Conservation (phyloP, 2,113 vertebrate species). For the Chloroceryle aenea region DNA sequence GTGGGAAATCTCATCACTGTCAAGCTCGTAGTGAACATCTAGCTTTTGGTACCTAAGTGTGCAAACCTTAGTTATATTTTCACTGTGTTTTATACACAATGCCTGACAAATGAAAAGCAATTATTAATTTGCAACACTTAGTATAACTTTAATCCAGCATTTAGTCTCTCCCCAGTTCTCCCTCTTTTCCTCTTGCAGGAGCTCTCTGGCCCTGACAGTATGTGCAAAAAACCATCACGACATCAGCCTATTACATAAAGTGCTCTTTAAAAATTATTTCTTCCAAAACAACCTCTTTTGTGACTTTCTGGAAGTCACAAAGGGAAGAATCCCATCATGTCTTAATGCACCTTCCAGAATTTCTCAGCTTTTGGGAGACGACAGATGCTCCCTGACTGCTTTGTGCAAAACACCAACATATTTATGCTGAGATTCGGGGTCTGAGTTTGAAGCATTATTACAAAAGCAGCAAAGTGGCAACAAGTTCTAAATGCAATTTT, state of each 20-base stretch:
- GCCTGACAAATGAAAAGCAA: not conserved
- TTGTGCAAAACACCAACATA: constrained; percentile 40
- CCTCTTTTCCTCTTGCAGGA: not conserved
- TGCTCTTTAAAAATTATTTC: not conserved
- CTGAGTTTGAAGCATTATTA: constrained; percentile 46
- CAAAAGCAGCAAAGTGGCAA: constrained; percentile 35
- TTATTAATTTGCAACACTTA: not conserved
- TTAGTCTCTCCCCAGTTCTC: not conserved
- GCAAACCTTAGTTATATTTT: not conserved
- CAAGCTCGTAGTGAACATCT: not conserved
- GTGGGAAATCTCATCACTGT: not conserved
- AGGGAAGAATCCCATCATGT: not conserved
- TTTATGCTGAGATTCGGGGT: constrained; percentile 50
- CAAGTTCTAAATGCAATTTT: constrained; percentile 52
- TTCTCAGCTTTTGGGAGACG: constrained; percentile 32
- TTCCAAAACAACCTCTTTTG: not conserved
- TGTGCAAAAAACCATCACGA: not conserved
- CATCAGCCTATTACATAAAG: not conserved
- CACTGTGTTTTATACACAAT: not conserved
- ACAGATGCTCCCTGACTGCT: constrained; percentile 45
- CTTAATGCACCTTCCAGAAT: constrained; percentile 7
- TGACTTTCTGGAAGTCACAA: not conserved
- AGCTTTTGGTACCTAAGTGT: not conserved
- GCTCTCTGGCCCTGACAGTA: not conserved
- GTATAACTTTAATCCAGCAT: not conserved